Percentiles rank a stretch among this genome's conserved stretches.
Conservation (phyloP, 1,140 invertebrate species). For the Drosophila grimshawi region DNA sequence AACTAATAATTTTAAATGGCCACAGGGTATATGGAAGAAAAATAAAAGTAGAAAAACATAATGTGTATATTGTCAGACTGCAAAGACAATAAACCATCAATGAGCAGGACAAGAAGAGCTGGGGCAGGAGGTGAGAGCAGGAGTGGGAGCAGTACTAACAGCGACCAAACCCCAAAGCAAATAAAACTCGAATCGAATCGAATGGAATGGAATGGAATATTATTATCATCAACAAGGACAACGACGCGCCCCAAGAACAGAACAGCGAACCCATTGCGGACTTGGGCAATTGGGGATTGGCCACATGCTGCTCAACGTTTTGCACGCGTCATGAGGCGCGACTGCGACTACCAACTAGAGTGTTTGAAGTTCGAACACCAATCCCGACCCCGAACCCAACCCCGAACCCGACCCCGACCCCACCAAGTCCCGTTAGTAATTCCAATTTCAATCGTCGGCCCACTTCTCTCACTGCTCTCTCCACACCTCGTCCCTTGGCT, state of each 20-base stretch:
- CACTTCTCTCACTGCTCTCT: too few relatives aligned
- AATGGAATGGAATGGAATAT: slow-evolving; percentile 64
- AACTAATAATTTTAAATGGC: too few relatives aligned
- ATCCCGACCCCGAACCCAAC: background rate
- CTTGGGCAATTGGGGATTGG: slow-evolving; percentile 54
- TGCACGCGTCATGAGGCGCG: slow-evolving; percentile 43
- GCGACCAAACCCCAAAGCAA: slow-evolving; percentile 70
- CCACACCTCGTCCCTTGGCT: slow-evolving; percentile 58
- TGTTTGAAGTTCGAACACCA: slow-evolving; percentile 36
- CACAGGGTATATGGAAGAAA: background rate
- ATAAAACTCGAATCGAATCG: slow-evolving; percentile 57
- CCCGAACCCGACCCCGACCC: background rate
- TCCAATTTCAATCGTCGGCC: slow-evolving; percentile 43
- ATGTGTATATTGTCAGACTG: slow-evolving; percentile 55
- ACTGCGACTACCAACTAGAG: background rate
- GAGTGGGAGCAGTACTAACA: slow-evolving; percentile 17
- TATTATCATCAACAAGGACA: slow-evolving; percentile 70
- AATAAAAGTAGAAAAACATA: background rate
- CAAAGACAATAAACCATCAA: slow-evolving; percentile 78
- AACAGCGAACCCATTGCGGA: slow-evolving; percentile 50
- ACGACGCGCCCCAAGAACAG: slow-evolving; percentile 48
- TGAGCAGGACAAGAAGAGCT: slow-evolving; percentile 32
- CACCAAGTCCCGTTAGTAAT: slow-evolving; percentile 30
- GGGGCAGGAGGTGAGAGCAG: slow-evolving; percentile 17
- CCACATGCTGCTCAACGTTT: slow-evolving; percentile 70